Base-by-base conservation (phyloP, 2,113 vertebrate species). In the Misgurnus anguillicaudatus region DNA sequence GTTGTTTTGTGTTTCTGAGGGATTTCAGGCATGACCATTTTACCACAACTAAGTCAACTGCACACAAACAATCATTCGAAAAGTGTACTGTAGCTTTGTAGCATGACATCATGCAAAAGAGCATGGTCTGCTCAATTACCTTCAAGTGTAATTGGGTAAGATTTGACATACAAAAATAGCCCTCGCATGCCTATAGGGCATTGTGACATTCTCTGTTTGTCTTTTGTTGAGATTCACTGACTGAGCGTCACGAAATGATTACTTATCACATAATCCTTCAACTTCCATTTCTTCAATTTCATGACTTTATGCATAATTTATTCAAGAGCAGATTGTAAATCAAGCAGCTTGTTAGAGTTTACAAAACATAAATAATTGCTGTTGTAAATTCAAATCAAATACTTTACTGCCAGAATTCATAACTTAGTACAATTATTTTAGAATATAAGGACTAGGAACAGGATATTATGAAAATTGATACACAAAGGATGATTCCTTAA, bases 381-480 rank as follows among this genome's bases (percentile, higher is more conserved):
- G 21, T 10, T 38, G 8, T 19, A 9, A 17, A 51, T 14, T 42
- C 14, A 24, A 42, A 17, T 47, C 11, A 0, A 62, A 39, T 38
- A 36, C 41, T 31, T 74, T 14, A 7, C 38, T 21, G 65, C 41
- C 47, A 47, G 65, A 13, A 68, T 57, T 57, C 9, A 6, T 57
- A 9, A 57, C 17, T 57, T 57, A 9, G 17, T 17, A 48, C 47
- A 48, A 62, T 57, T 16, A 47, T 45, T 39, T 16, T 2, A 47
- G 7, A 53, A 57, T 67, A 31, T 41, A 80, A 39, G 24, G 42
- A 19, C 64, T 69, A 67, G 16, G 55, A 42, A 55, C 47, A 64
- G 65, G 53, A 51, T 74, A 57, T 70, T 51, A 74, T 64, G 13
- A 64, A 76, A 77, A 48, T 47, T 70, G n/a, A 70, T 11, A 53